Evolutionary conservation across 2,113 vertebrate species (phyloP).

Genomic region (Falcunculus frontatus): DNA sequence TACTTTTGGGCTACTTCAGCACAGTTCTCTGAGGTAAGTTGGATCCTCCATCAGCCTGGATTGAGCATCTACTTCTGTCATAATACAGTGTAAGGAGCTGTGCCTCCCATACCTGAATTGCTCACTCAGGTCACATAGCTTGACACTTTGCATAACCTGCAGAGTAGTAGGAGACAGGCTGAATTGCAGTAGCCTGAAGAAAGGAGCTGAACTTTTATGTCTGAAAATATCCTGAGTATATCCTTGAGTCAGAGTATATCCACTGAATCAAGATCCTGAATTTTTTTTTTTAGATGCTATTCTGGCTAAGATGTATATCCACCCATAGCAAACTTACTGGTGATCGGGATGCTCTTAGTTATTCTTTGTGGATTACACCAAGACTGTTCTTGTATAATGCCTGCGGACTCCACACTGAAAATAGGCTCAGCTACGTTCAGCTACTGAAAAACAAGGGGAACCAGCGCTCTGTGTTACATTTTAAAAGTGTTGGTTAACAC

Average conservation of each 20-base stretch:
- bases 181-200: neutral
- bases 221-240: neutral
- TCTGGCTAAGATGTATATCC: neutral
- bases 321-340: neutral
- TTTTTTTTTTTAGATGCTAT: neutral
- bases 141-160: neutral
- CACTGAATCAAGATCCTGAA: neutral
- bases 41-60: neutral
- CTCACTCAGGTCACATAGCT: neutral
- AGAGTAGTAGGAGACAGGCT: neutral
- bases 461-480: neutral
- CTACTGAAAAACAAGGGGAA: neutral
- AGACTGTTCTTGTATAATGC: neutral
- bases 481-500: neutral
- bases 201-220: neutral
- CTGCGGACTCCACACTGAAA: neutral
- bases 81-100: neutral
- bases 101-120: neutral
- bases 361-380: neutral
- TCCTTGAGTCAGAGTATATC: neutral
- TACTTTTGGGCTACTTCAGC: neutral
- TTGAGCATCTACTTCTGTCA: neutral
- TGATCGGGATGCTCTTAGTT: neutral
- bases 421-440: neutral
- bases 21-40: neutral